phyloP scores from a whole-genome alignment of 1,140 invertebrate species.

The Sinonovacula constricta region DNA sequence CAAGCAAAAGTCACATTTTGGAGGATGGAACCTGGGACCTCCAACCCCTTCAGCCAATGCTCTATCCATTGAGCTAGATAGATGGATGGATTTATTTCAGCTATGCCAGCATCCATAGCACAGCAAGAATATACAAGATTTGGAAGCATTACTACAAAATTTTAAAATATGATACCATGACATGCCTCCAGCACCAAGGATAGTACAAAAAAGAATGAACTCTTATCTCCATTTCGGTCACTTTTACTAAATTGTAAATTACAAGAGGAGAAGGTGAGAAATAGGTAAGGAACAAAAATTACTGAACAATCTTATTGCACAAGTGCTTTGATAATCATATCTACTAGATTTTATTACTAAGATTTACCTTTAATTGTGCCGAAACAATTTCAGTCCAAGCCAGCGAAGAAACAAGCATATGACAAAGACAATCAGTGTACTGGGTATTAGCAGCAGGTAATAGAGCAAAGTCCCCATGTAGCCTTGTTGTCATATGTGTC shows the following conservation, averaged over 20 bases:
- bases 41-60: no score
- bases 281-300: not conserved
- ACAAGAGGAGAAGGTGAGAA: not conserved
- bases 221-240: no score
- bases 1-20: no score
- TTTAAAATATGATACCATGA: no score
- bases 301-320: not conserved
- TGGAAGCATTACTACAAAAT: no score
- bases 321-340: not conserved
- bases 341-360: not conserved
- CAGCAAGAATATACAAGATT: no score
- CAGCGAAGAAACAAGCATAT: slow-evolving; percentile 45
- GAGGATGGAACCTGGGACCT: no score
- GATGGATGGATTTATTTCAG: no score
- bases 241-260: not conserved
- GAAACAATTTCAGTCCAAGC: slow-evolving; percentile 54
- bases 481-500: no score
- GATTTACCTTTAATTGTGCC: slow-evolving; percentile 40
- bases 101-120: no score
- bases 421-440: slow-evolving; percentile 50
- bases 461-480: slow-evolving; percentile 28
- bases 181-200: not conserved
- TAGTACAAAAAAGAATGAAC: not conserved
- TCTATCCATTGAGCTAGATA: no score
- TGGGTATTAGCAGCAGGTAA: slow-evolving; percentile 49